phyloP scores from a whole-genome alignment of 2,113 vertebrate species.

The Terrapene triunguis region DNA sequence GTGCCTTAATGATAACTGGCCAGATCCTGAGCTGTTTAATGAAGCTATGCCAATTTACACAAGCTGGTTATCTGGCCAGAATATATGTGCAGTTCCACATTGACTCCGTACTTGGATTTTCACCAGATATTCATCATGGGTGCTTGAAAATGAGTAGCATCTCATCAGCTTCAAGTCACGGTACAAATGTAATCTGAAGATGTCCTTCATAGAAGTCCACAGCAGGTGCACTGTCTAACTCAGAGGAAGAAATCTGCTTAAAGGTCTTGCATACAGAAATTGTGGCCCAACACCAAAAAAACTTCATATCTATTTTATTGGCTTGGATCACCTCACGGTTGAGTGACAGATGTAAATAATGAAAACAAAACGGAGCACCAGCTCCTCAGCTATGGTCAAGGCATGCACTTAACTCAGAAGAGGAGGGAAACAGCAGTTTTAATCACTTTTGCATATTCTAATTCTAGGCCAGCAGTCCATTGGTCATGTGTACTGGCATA shows the following conservation, averaged over 20 bases:
- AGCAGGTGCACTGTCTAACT: background rate
- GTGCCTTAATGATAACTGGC: background rate
- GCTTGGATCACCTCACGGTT: background rate
- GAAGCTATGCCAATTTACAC: background rate
- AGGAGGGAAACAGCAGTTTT: background rate
- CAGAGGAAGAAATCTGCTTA: background rate
- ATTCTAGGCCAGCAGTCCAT: background rate
- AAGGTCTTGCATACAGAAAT: background rate
- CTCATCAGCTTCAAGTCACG: background rate
- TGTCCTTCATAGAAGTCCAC: background rate
- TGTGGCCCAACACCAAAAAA: background rate
- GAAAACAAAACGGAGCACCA: background rate
- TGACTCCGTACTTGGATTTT: background rate
- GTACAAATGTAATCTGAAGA: background rate
- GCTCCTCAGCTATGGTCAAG: background rate
- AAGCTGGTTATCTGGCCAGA: background rate
- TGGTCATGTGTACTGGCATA: background rate
- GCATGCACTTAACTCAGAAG: background rate
- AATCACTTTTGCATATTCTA: accelerated
- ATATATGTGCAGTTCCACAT: accelerated
- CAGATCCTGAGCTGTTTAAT: accelerated
- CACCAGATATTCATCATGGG: background rate
- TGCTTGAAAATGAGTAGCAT: background rate
- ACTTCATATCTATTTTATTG: background rate
- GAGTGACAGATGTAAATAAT: background rate